Evolutionary conservation across 1,140 invertebrate species (phyloP).

Genomic region (Schlechtendalia chinensis): DNA sequence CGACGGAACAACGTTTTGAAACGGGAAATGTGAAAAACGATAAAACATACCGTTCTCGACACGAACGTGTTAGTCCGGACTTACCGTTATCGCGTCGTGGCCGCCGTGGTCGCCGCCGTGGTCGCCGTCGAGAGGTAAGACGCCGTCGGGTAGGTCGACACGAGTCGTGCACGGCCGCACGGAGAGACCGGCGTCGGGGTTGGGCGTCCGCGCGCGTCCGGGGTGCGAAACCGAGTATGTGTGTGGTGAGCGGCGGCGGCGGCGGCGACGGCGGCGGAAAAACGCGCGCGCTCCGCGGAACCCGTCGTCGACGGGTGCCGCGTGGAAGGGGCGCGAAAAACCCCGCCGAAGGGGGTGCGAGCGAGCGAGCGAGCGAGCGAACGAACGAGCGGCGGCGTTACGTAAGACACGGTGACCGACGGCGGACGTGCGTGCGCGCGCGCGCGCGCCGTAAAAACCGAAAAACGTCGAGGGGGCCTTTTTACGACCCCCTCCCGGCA

Average conservation of each 20-base stretch:
- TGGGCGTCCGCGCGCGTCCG: conserved; percentile 35
- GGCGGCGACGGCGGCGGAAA: too few species aligned
- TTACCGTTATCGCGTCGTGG: neutral
- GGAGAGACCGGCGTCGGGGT: neutral
- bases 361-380: neutral
- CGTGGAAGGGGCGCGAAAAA: neutral
- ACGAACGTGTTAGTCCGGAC: too few species aligned
- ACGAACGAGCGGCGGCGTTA: too few species aligned
- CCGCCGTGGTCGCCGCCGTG: neutral
- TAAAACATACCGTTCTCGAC: too few species aligned
- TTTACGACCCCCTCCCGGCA: conserved; percentile 48
- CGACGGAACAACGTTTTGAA: too few species aligned
- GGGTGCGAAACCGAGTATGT: conserved; percentile 45
- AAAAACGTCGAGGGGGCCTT: conserved; percentile 46
- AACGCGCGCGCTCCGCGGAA: conserved; percentile 12
- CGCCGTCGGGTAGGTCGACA: too few species aligned
- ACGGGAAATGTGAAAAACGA: too few species aligned
- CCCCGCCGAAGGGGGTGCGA: neutral
- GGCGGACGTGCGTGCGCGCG: neutral
- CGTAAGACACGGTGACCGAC: too few species aligned
- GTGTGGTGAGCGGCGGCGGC: conserved; percentile 3
- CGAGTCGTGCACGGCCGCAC: too few species aligned
- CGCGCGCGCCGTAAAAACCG: conserved; percentile 15
- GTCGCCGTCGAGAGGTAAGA: too few species aligned
- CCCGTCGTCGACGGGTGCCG: neutral